A percentile compares a stretch with the other conserved stretches of the same genome.
These are phyloP conservation scores for Prolemur simus DNA, from an alignment of 2,113 vertebrate genomes.

Conservation along the genomic window DNA sequence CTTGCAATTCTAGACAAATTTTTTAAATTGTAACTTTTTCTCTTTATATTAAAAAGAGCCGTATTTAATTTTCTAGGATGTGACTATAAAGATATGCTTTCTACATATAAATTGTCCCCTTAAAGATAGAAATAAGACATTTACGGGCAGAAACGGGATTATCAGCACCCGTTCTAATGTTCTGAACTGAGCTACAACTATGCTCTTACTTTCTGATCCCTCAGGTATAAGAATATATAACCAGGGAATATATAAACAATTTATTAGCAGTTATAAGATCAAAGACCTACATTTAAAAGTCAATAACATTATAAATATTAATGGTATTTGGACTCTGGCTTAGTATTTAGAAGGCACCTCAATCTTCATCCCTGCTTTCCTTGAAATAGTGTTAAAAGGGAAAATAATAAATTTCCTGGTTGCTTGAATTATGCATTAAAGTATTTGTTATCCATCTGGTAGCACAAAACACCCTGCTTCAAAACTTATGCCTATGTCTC, in stretches of 20 bases:
- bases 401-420: neutral
- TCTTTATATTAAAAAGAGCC: slow-evolving; percentile 5
- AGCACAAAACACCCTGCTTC: neutral
- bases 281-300: neutral
- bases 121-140: neutral
- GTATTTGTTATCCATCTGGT: neutral
- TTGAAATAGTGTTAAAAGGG: neutral
- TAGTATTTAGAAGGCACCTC: neutral
- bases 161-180: neutral
- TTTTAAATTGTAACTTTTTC: slow-evolving; percentile 13
- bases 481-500: neutral
- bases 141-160: neutral
- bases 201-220: neutral
- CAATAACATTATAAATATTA: neutral
- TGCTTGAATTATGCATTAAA: neutral
- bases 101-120: neutral
- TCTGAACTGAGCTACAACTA: neutral
- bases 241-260: neutral
- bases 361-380: neutral
- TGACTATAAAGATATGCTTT: neutral
- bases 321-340: neutral
- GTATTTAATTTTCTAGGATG: neutral
- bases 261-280: neutral
- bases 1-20: neutral
- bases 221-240: neutral